Evolutionary conservation across 1,140 invertebrate genomes (phyloP).

Genomic region (Drosophila melanogaster): DNA sequence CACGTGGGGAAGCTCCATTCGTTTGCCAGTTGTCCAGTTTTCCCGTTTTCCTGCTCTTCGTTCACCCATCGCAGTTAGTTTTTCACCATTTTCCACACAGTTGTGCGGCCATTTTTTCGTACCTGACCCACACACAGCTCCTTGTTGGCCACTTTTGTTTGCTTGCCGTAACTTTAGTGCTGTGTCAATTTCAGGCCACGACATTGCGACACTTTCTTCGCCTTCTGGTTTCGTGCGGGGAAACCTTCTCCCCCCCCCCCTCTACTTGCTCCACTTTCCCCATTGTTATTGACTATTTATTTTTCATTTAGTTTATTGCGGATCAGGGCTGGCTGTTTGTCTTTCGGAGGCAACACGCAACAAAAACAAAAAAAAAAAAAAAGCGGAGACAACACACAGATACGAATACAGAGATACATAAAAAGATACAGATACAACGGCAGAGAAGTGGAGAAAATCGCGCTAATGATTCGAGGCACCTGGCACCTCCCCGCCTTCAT

Average conservation of each 20-base stretch:
- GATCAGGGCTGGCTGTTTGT: slow-evolving; percentile 62
- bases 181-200: slow-evolving; percentile 57
- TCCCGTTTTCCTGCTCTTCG: background rate
- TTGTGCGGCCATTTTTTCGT: background rate
- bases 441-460: slow-evolving; percentile 3
- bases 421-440: background rate
- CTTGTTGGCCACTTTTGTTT: slow-evolving; percentile 47
- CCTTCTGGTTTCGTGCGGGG: background rate
- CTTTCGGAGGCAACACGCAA: slow-evolving; percentile 1
- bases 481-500: slow-evolving; percentile 46
- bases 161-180: slow-evolving; percentile 50
- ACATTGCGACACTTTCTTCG: slow-evolving; percentile 45
- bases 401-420: too few species aligned
- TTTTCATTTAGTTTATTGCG: slow-evolving; percentile 78
- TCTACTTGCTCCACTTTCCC: background rate
- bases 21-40: slow-evolving; percentile 38
- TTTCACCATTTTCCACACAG: background rate
- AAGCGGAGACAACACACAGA: too few species aligned
- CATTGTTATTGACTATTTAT: slow-evolving; percentile 64
- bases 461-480: slow-evolving; percentile 60
- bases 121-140: slow-evolving; percentile 17
- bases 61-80: too few species aligned
- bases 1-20: slow-evolving; percentile 19
- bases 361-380: background rate
- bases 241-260: too few species aligned